These are phyloP conservation scores for Dicentrarchus labrax DNA, from an alignment of 2,113 vertebrate genomes.

Conservation along the genomic window DNA sequence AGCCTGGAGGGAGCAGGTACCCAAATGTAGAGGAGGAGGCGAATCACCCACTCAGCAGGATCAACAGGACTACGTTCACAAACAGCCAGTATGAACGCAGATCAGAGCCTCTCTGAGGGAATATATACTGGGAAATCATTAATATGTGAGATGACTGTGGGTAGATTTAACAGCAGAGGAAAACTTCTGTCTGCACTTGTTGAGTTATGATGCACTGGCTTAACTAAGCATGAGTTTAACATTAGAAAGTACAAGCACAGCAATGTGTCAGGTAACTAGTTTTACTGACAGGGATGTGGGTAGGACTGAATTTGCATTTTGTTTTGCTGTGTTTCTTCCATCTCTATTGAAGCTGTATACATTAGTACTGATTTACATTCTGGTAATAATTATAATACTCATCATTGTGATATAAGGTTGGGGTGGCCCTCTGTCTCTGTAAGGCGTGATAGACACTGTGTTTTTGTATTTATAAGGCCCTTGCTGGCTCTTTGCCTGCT, in stretches of 20 bases:
- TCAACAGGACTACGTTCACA: conserved; percentile 77
- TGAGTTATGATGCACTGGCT: conserved; percentile 9
- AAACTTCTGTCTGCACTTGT: not conserved
- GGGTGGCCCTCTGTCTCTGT: no score
- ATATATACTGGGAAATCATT: not conserved
- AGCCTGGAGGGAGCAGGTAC: not conserved
- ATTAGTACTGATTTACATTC: not conserved
- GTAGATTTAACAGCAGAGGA: not conserved
- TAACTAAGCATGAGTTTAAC: not conserved
- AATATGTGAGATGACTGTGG: not conserved
- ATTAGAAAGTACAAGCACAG: not conserved
- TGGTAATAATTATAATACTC: no score
- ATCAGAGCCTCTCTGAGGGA: conserved; percentile 63
- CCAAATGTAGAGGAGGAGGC: conserved; percentile 26
- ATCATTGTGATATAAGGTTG: no score
- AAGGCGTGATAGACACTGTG: no score
- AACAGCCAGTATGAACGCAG: conserved; percentile 75
- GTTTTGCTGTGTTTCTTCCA: conserved; percentile 3
- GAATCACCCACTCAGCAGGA: conserved; percentile 71
- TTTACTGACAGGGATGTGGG: not conserved
- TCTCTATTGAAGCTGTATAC: not conserved
- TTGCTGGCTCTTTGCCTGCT: no score
- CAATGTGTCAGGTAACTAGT: not conserved
- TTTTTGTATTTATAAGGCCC: no score
- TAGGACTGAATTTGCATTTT: not conserved